These are phyloP conservation scores for Oncorhynchus keta DNA, from an alignment of 2,113 vertebrate genomes.

Conservation along the genomic window DNA sequence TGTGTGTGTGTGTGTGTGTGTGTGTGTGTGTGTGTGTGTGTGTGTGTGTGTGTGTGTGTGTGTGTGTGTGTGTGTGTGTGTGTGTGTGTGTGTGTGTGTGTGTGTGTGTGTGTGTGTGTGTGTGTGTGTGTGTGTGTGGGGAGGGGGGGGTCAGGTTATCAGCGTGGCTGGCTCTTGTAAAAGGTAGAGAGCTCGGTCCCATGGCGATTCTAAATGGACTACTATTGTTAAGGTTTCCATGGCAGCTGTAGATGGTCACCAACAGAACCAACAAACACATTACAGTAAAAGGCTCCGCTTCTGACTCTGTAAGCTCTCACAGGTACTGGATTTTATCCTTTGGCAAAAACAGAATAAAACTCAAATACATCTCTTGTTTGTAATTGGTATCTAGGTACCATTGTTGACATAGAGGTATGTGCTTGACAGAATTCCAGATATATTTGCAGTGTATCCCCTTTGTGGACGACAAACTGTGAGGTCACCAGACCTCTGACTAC, in stretches of 20 bases:
- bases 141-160: neutral
- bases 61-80: neutral
- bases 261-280: slow-evolving; percentile 33
- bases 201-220: slow-evolving; percentile 27
- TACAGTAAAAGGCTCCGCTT: slow-evolving; percentile 3
- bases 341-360: too few species aligned
- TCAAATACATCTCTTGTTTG: too few species aligned
- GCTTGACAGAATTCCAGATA: neutral
- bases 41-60: neutral
- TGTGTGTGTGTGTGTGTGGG: neutral
- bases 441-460: neutral
- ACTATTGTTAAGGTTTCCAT: slow-evolving; percentile 67
- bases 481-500: neutral
- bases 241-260: slow-evolving; percentile 61
- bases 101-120: too few species aligned
- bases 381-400: too few species aligned
- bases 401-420: neutral
- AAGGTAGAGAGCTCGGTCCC: slow-evolving; percentile 21
- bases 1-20: neutral
- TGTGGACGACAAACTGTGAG: neutral
- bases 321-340: neutral
- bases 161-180: neutral
- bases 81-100: neutral
- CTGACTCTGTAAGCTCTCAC: slow-evolving; percentile 15
- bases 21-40: neutral